Conservation (phyloP, 2,888 invertebrate species). For the Phengaris arion region DNA sequence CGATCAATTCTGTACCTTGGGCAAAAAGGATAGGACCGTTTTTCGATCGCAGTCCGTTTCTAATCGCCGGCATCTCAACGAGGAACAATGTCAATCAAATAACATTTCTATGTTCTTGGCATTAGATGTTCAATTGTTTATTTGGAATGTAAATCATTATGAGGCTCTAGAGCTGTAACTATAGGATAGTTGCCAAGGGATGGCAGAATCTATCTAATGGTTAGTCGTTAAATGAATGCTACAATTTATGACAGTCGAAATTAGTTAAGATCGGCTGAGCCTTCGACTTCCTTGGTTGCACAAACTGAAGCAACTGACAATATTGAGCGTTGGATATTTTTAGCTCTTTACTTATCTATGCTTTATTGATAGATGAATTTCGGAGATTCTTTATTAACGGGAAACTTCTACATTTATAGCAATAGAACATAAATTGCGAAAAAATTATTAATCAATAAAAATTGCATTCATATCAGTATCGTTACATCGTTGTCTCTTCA, state of each 20-base stretch:
- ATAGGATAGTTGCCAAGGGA: slow-evolving; percentile 80
- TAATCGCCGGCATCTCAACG: slow-evolving; percentile 21
- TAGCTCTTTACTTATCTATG: background rate
- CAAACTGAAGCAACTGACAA: slow-evolving; percentile 1
- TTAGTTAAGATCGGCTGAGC: slow-evolving; percentile 55
- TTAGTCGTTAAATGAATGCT: slow-evolving; percentile 77
- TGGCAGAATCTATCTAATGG: slow-evolving; percentile 65
- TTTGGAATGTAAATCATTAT: slow-evolving; percentile 20
- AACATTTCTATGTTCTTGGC: slow-evolving; percentile 27
- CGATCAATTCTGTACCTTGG: slow-evolving; percentile 46
- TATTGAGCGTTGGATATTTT: background rate
- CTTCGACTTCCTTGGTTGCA: background rate
- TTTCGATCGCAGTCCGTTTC: slow-evolving; percentile 48
- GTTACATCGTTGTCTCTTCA: background rate
- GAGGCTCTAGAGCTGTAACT: slow-evolving; percentile 30
- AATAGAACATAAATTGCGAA: too few species aligned
- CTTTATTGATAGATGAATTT: background rate
- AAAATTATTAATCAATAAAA: background rate
- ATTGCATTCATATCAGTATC: background rate
- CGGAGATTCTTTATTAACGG: too few species aligned
- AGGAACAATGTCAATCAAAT: slow-evolving; percentile 21
- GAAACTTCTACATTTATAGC: too few species aligned
- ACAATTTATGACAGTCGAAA: slow-evolving; percentile 75
- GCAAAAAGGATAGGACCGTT: slow-evolving; percentile 56
- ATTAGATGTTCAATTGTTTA: slow-evolving; percentile 27